Evolutionary conservation across 2,113 vertebrate species (phyloP).

Genomic region (Podocnemis expansa): DNA sequence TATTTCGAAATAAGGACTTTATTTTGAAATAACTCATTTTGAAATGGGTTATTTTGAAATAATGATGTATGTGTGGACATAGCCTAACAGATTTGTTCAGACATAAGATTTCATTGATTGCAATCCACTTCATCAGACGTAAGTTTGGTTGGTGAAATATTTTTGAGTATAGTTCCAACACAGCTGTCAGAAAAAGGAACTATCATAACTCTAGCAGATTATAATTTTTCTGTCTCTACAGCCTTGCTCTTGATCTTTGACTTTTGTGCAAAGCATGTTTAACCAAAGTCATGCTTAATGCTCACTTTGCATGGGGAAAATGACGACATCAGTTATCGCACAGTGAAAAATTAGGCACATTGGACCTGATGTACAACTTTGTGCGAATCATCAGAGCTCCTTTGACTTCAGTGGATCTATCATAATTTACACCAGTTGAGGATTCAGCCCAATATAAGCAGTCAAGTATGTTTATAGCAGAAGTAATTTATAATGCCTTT

Average conservation of each 20-base stretch:
- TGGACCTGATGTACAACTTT: slow-evolving; percentile 5
- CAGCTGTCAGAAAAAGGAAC: background rate
- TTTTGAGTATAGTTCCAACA: background rate
- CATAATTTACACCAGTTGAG: slow-evolving; percentile 24
- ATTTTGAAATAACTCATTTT: too few relatives aligned
- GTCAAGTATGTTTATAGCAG: background rate
- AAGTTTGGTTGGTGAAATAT: too few relatives aligned
- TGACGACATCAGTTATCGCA: slow-evolving; percentile 7
- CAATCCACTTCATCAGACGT: too few relatives aligned
- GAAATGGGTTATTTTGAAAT: too few relatives aligned
- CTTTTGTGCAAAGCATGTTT: too few relatives aligned
- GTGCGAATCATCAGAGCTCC: slow-evolving; percentile 20
- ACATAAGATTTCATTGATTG: too few relatives aligned
- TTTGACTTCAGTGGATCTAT: background rate
- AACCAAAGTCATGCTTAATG: background rate
- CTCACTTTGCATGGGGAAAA: background rate
- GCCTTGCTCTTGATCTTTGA: background rate
- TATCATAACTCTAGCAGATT: background rate
- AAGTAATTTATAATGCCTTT: background rate
- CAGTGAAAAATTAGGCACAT: background rate
- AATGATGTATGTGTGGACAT: too few relatives aligned
- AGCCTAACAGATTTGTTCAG: too few relatives aligned
- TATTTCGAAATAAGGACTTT: too few relatives aligned
- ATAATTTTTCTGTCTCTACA: background rate
- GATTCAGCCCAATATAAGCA: background rate